A percentile compares a stretch with the other conserved stretches of the same genome.
Evolutionary conservation across 2,113 vertebrate genomes (phyloP).

Genomic region (Mionectes macconnelli): DNA sequence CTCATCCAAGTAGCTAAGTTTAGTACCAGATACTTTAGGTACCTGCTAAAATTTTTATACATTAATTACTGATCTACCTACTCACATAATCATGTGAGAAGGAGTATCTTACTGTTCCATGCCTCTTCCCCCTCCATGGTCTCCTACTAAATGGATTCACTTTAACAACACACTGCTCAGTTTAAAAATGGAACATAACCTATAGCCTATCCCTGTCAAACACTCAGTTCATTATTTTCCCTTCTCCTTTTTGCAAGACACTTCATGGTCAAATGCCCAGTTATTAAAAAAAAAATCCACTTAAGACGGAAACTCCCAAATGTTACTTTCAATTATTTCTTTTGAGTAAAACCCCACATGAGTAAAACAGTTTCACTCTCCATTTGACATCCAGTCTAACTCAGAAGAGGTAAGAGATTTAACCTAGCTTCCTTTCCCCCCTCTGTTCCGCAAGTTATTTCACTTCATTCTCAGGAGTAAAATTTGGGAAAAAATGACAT

Average conservation of each 20-base stretch:
- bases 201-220: neutral
- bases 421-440: neutral
- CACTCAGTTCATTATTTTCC: neutral
- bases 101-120: accelerated
- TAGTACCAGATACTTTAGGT: neutral
- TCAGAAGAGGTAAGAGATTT: neutral
- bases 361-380: neutral
- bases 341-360: accelerated
- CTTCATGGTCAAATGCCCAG: neutral
- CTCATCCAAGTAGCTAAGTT: neutral
- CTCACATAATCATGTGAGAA: neutral
- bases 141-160: neutral
- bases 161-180: accelerated
- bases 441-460: neutral
- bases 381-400: neutral
- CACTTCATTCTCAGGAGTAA: neutral
- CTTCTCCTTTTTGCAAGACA: neutral
- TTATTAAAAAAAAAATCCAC: neutral
- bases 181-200: neutral
- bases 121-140: neutral
- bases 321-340: neutral
- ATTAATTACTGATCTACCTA: neutral
- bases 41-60: neutral
- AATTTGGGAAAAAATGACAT: neutral
- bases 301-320: neutral